Conservation (phyloP, 2,113 vertebrate species). For the Strix aluco region DNA sequence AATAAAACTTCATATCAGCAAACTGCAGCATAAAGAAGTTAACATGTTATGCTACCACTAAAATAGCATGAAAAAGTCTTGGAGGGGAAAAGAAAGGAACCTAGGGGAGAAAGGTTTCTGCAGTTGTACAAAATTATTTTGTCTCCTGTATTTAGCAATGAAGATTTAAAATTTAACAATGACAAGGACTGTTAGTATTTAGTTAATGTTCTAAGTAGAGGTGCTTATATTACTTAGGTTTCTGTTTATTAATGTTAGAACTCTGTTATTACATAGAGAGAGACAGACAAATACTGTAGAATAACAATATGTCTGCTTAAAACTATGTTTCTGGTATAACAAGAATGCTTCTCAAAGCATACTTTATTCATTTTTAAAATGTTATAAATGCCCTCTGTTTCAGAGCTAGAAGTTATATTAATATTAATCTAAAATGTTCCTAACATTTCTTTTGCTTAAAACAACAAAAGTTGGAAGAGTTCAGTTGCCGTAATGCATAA, state of each 20-base stretch:
- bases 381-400: background rate
- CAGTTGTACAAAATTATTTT: background rate
- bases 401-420: constrained; percentile 14
- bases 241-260: background rate
- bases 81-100: constrained; percentile 40
- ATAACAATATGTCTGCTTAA: background rate
- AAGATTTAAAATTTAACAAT: constrained; percentile 23
- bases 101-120: constrained; percentile 15
- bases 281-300: background rate
- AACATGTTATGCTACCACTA: constrained; percentile 33
- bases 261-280: background rate
- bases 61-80: constrained; percentile 46
- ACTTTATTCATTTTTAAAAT: constrained; percentile 12
- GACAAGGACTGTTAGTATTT: background rate
- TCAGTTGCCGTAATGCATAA: background rate
- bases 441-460: constrained; percentile 24
- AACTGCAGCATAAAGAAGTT: constrained; percentile 45
- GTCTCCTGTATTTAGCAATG: background rate
- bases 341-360: background rate
- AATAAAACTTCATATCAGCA: constrained; percentile 55
- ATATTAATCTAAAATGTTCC: constrained; percentile 36
- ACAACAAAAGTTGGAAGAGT: constrained; percentile 15
- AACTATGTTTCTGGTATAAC: background rate
- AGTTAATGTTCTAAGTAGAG: background rate
- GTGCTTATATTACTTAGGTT: background rate